phyloP scores from a whole-genome alignment of 2,797 vertebrate species.

The Galagoides demidoff region DNA sequence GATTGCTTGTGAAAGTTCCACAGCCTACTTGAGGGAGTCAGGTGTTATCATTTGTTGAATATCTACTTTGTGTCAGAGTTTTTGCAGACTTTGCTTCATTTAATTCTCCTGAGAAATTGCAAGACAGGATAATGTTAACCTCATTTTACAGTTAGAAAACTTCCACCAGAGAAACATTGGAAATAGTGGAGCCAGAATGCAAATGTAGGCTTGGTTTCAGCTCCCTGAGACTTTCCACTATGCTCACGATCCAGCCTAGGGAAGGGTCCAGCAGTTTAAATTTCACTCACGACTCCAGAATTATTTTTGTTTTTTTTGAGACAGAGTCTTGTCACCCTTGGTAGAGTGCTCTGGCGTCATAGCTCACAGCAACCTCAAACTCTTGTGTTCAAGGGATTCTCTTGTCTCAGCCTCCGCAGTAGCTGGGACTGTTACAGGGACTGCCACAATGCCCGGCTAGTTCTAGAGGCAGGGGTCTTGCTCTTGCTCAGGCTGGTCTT shows the following conservation, averaged over 20 bases:
- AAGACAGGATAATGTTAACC: neutral
- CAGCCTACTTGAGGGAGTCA: neutral
- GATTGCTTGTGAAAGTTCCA: neutral
- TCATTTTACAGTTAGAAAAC: conserved; percentile 29
- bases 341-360: too few species aligned
- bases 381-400: too few species aligned
- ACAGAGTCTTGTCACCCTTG: too few species aligned
- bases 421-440: too few species aligned
- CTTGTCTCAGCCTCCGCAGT: too few species aligned
- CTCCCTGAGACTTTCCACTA: neutral
- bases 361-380: too few species aligned
- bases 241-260: neutral
- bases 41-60: neutral
- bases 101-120: neutral
- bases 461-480: too few species aligned
- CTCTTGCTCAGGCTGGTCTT: too few species aligned
- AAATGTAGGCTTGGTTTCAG: neutral
- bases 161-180: neutral
- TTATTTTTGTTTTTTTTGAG: neutral
- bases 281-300: neutral
- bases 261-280: neutral
- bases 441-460: too few species aligned
- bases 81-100: neutral
- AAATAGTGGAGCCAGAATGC: neutral
- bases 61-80: neutral